phyloP scores from a whole-genome alignment of 2,797 vertebrate species.

The Cryptoblepharus egeriae region DNA sequence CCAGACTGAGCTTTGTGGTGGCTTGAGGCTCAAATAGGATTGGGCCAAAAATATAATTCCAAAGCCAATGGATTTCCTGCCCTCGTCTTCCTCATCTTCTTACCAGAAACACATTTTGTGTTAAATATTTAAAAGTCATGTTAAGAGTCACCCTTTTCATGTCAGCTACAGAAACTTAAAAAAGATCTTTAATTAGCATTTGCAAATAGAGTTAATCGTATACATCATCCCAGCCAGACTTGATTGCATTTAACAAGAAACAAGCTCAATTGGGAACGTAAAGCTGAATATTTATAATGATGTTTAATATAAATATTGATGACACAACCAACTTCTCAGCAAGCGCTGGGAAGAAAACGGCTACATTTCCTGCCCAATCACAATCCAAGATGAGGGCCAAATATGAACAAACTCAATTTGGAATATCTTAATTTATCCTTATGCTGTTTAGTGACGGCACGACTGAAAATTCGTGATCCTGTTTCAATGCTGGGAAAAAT shows the following conservation, averaged over 20 bases:
- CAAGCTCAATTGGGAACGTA: conserved; percentile 48
- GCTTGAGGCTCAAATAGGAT: too few species aligned
- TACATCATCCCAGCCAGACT: conserved; percentile 30
- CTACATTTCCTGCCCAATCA: neutral
- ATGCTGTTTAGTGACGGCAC: neutral
- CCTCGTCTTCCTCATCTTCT: neutral
- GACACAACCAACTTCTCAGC: neutral
- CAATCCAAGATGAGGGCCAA: neutral
- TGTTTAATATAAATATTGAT: conserved; percentile 34
- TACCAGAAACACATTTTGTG: neutral
- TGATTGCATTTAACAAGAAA: conserved; percentile 61
- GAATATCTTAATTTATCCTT: neutral
- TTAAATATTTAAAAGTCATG: conserved; percentile 37
- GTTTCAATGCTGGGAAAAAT: neutral
- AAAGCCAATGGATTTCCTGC: neutral
- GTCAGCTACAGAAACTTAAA: conserved; percentile 47
- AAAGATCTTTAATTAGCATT: conserved; percentile 63
- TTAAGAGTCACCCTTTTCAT: conserved; percentile 46
- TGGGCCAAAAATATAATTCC: neutral
- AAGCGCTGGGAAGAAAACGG: neutral
- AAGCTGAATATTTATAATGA: conserved; percentile 43
- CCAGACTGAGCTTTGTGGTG: too few species aligned
- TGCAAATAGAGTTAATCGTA: conserved; percentile 49
- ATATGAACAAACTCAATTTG: neutral
- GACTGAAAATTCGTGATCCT: neutral